Percentiles rank a stretch among this genome's conserved stretches.
phyloP scores from a whole-genome alignment of 2,888 invertebrate species.

The Zygothrica quintamaculata region DNA sequence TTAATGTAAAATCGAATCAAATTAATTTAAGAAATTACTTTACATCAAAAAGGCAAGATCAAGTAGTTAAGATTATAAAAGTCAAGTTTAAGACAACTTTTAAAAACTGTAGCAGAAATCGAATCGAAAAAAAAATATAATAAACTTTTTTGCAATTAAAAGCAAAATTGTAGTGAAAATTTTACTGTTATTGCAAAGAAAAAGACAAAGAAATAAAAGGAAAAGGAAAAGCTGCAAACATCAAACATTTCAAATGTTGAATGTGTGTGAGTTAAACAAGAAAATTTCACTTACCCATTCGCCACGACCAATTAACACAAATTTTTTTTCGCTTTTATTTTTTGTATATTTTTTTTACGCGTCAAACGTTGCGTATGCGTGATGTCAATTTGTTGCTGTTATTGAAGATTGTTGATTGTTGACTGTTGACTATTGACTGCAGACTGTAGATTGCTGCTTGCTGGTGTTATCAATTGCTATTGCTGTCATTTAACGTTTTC shows the following conservation, averaged over 20 bases:
- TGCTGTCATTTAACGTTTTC: conserved; percentile 10
- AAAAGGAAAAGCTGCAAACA: background rate
- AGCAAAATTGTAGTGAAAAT: too few species aligned
- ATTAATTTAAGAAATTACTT: too few species aligned
- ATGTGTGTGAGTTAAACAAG: conserved; percentile 31
- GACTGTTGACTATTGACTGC: conserved; percentile 21
- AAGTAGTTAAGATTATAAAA: background rate
- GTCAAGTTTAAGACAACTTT: background rate
- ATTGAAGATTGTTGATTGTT: conserved; percentile 22
- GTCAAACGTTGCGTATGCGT: conserved; percentile 52
- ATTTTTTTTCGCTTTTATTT: too few species aligned
- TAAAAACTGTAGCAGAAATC: too few species aligned
- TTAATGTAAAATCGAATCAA: too few species aligned
- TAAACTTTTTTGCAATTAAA: too few species aligned
- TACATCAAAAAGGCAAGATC: background rate
- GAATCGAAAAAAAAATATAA: too few species aligned
- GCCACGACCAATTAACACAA: conserved; percentile 55
- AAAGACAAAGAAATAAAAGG: background rate
- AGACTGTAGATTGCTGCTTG: conserved; percentile 15
- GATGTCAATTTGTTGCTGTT: conserved; percentile 46
- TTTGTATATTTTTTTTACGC: too few species aligned
- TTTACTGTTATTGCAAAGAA: background rate
- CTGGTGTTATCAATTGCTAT: conserved; percentile 27
- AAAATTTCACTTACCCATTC: conserved; percentile 46
- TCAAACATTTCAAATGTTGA: conserved; percentile 1